These are phyloP conservation scores for Cerceris rybyensis DNA, from an alignment of 2,888 invertebrate genomes.

Conservation along the genomic window DNA sequence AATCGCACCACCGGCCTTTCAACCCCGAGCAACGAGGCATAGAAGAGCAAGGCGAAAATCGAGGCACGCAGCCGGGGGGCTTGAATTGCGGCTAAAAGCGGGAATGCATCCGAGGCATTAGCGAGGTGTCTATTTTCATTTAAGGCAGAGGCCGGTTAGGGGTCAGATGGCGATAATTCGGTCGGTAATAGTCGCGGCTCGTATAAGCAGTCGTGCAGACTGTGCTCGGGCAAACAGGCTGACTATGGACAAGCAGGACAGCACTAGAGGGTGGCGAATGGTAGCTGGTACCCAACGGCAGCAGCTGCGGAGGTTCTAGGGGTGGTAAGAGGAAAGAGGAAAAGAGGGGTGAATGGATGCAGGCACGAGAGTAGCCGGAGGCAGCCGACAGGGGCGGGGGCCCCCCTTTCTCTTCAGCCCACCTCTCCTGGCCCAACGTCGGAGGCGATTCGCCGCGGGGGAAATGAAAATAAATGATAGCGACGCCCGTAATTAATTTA, in stretches of 20 bases:
- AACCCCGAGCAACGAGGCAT: no score
- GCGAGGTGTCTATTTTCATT: slow-evolving; percentile 67
- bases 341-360: slow-evolving; percentile 13
- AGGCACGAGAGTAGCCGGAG: slow-evolving; percentile 10
- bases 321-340: neutral
- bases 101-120: slow-evolving; percentile 56
- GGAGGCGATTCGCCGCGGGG: slow-evolving; percentile 71
- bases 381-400: slow-evolving; percentile 21
- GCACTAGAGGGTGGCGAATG: slow-evolving; percentile 8
- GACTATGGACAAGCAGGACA: slow-evolving; percentile 15
- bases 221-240: slow-evolving; percentile 48
- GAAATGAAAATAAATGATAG: slow-evolving; percentile 81
- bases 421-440: slow-evolving; percentile 24
- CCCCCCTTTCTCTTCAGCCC: slow-evolving; percentile 6
- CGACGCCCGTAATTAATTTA: slow-evolving; percentile 79
- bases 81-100: slow-evolving; percentile 62
- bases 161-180: slow-evolving; percentile 68
- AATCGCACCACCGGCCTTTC: no score
- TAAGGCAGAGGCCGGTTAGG: slow-evolving; percentile 56
- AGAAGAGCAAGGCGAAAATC: neutral
- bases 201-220: slow-evolving; percentile 54
- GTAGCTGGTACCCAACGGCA: neutral
- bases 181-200: slow-evolving; percentile 60
- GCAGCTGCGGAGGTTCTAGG: neutral
- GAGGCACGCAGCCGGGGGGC: slow-evolving; percentile 21